These are phyloP conservation scores for Drosophila ficusphila DNA, from an alignment of 1,140 invertebrate genomes.

Conservation along the genomic window DNA sequence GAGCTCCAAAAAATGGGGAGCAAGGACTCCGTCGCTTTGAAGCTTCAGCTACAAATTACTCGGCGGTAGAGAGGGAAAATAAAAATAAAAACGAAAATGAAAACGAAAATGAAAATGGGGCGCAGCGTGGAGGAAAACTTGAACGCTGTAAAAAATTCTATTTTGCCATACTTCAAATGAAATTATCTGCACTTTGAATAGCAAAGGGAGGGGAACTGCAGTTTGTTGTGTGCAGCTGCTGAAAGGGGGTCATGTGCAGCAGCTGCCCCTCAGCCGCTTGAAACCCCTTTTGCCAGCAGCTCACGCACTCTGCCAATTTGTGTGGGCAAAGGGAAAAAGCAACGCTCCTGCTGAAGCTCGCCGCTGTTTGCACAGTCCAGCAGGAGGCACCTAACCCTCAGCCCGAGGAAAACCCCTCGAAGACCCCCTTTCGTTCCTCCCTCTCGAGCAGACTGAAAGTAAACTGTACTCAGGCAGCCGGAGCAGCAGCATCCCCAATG, in stretches of 20 bases:
- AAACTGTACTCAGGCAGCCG: conserved; percentile 46
- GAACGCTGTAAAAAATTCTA: conserved; percentile 68
- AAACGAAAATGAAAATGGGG: conserved; percentile 31
- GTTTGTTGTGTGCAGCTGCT: conserved; percentile 66
- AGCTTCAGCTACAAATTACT: conserved; percentile 68
- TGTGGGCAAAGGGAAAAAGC: conserved; percentile 58
- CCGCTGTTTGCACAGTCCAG: conserved; percentile 66
- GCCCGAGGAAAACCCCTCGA: conserved; percentile 35
- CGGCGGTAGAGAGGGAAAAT: conserved; percentile 49
- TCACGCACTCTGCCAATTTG: conserved; percentile 79
- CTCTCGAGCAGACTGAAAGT: conserved; percentile 46
- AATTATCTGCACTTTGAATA: conserved; percentile 74
- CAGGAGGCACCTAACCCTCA: conserved; percentile 39
- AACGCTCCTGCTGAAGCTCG: conserved; percentile 20
- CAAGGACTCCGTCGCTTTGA: conserved; percentile 52
- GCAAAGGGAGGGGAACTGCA: conserved; percentile 35
- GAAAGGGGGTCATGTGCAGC: conserved; percentile 73
- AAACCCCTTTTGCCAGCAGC: conserved; percentile 22
- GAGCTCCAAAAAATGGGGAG: conserved; percentile 38
- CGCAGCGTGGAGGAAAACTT: conserved; percentile 45
- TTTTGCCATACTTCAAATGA: conserved; percentile 80
- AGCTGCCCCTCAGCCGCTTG: not conserved
- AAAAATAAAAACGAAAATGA: no score
- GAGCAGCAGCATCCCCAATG: conserved; percentile 42
- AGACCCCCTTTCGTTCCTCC: not conserved